A percentile compares a stretch with the other conserved stretches of the same genome.
Evolutionary conservation across 1,140 invertebrate genomes (phyloP).

Genomic region (Diorhabda elongata): DNA sequence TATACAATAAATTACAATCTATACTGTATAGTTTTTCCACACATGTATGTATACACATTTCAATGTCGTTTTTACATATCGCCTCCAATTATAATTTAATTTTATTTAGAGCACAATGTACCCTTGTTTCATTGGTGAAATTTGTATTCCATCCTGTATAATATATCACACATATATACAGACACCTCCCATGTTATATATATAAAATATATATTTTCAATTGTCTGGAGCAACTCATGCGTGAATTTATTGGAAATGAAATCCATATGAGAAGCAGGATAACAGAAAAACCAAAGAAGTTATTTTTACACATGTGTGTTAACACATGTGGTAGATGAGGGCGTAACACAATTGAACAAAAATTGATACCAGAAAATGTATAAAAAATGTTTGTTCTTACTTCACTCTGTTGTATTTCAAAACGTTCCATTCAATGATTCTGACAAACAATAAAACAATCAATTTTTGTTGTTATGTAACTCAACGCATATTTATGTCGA

Average conservation of each 20-base stretch:
- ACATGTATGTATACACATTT: too few relatives aligned
- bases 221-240: slow-evolving; percentile 28
- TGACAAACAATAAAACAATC: not conserved
- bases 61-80: too few relatives aligned
- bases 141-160: not conserved
- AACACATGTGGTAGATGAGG: slow-evolving; percentile 18
- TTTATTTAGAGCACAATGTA: not conserved
- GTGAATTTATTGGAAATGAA: slow-evolving; percentile 45
- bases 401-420: too few relatives aligned
- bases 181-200: not conserved
- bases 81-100: too few relatives aligned
- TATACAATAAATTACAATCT: too few relatives aligned
- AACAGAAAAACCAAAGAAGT: slow-evolving; percentile 24
- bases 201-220: not conserved
- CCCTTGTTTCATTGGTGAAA: not conserved
- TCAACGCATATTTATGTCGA: slow-evolving; percentile 4
- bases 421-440: too few relatives aligned
- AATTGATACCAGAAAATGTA: not conserved
- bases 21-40: too few relatives aligned
- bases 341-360: not conserved
- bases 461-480: not conserved
- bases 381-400: not conserved
- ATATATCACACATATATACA: not conserved
- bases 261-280: slow-evolving; percentile 40
- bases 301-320: slow-evolving; percentile 18